Percentiles rank a stretch among this genome's conserved stretches.
These are phyloP conservation scores for Drosophila affinis DNA, from an alignment of 2,888 invertebrate species.

Conservation along the genomic window DNA sequence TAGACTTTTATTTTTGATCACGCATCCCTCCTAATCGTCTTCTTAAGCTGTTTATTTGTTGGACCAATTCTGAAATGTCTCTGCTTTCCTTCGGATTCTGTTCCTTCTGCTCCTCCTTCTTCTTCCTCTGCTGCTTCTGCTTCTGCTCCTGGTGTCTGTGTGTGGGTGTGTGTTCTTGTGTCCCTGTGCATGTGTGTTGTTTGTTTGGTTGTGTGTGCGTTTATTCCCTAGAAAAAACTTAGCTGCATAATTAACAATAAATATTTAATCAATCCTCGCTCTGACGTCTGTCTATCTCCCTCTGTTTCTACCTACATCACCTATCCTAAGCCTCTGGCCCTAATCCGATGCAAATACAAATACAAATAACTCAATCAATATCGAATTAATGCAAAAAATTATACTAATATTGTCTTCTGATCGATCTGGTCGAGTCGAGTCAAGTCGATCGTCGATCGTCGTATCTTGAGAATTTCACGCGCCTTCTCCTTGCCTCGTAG, in stretches of 20 bases:
- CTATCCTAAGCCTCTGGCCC: constrained; percentile 42
- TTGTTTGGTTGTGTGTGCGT: constrained; percentile 39
- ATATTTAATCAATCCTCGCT: constrained; percentile 20
- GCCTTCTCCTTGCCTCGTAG: constrained; percentile 50
- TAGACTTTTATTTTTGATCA: constrained; percentile 72
- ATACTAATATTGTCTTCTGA: constrained; percentile 77
- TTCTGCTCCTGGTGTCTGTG: constrained; percentile 38
- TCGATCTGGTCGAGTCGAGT: constrained; percentile 22
- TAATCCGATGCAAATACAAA: constrained; percentile 29
- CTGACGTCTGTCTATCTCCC: constrained; percentile 7
- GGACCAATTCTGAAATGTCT: constrained; percentile 70
- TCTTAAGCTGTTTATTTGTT: not conserved
- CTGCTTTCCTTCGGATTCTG: constrained; percentile 41
- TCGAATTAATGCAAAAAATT: constrained; percentile 51
- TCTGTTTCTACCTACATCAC: constrained; percentile 13
- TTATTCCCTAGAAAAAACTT: constrained; percentile 58
- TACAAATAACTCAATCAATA: constrained; percentile 9
- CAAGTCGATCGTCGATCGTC: constrained; percentile 19
- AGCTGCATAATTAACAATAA: constrained; percentile 54
- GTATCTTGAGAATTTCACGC: constrained; percentile 65
- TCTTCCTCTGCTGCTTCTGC: constrained; percentile 45
- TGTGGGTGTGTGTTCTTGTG: constrained; percentile 33
- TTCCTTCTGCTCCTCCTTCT: constrained; percentile 5
- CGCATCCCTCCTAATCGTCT: constrained; percentile 83
- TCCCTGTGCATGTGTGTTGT: constrained; percentile 31